Percentiles rank a stretch among this genome's conserved stretches.
These are phyloP conservation scores for Muschampia plurimacula DNA, from an alignment of 2,888 invertebrate species.

Conservation along the genomic window DNA sequence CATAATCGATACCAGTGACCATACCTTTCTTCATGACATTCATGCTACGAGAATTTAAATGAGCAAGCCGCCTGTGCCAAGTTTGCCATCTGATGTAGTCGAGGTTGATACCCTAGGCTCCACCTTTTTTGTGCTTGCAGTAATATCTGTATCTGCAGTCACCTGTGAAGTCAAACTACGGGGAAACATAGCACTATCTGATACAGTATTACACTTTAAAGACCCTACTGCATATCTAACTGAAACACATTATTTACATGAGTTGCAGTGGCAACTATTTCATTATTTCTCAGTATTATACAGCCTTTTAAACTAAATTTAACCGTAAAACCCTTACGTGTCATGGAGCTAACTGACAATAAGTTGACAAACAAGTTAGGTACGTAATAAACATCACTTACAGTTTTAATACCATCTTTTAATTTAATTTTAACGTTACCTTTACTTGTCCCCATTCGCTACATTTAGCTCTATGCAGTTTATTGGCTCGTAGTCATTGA, in stretches of 20 bases:
- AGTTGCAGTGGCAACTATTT: neutral
- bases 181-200: neutral
- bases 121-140: neutral
- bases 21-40: slow-evolving; percentile 4
- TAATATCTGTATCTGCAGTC: neutral
- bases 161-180: neutral
- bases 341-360: neutral
- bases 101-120: neutral
- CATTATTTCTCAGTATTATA: neutral
- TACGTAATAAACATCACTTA: neutral
- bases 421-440: neutral
- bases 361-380: neutral
- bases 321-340: slow-evolving; percentile 3
- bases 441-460: slow-evolving; percentile 3
- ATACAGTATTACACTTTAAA: slow-evolving; percentile 5
- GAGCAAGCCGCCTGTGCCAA: neutral
- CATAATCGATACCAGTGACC: slow-evolving; percentile 3
- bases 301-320: neutral
- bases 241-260: neutral
- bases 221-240: neutral
- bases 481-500: slow-evolving; percentile 4
- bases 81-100: neutral
- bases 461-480: neutral
- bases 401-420: neutral
- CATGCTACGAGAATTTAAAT: slow-evolving; percentile 8